Evolutionary conservation across 2,113 vertebrate genomes (phyloP), one percentile per base, ranked within the genome.

Genomic region (Platycercus adscitus): DNA sequence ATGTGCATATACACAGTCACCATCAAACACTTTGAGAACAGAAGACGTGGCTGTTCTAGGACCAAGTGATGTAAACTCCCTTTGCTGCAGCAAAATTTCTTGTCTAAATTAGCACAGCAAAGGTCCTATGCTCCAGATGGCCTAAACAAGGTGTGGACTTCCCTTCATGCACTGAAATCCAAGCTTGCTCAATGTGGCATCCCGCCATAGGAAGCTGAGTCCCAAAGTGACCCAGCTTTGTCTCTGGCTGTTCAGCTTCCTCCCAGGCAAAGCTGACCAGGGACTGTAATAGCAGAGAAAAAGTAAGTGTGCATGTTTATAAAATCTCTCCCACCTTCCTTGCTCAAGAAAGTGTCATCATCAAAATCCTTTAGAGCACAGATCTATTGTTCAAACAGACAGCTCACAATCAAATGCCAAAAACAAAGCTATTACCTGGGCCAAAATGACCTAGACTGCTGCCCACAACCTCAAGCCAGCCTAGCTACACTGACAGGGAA

Each of bases 1-100:
- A 5, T 1, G 4, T n/a, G 29, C 0, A 0, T 31, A 37, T 55
- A 25, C 41, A n/a, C 11, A 60, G 66, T 33, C 26, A 63, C n/a
- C 41, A 44, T 41, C 58, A 77, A 73, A 9, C 15, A 31, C 9
- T 58, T 60, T 29, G 76, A 41, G 55, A 86, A 60, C 23, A 82
- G 83, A 83, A 73, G 0, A 5, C 1, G 4, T 60, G 55, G 26
- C 23, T 43, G 10, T 63, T 86, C 21, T n/a, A 55, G 58, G 46
- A 83, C 33, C 5, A 18, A 63, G 23, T 7, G 25, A 66, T 26
- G 6, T n/a, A 81, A 91, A 65, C 6, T 9, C 29, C 29, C 8
- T 68, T 55, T 86, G 16, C 19, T 86, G 55, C 33, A 81, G 64
- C 25, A 84, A 86, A 46, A 39, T 50, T n/a, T 77, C 23, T 73